Conservation (phyloP, 2,113 vertebrate genomes). For the Seriola aureovittata region DNA sequence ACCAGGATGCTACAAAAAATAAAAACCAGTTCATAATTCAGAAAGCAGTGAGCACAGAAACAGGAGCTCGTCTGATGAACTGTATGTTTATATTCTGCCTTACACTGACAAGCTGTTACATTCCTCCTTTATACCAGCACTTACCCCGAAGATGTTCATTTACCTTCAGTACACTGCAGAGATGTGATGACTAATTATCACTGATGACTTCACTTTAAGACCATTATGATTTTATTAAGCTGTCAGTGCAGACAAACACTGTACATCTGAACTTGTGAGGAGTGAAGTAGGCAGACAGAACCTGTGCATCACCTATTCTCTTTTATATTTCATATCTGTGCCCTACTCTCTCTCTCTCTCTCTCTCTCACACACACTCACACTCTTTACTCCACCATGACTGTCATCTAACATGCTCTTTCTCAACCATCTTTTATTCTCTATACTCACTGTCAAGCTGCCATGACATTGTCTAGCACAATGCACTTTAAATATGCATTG, state of each 20-base stretch:
- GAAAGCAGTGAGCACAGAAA: not conserved
- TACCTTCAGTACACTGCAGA: not conserved
- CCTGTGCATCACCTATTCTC: conserved; percentile 65
- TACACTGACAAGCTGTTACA: not conserved
- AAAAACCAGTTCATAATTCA: not conserved
- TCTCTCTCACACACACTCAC: not conserved
- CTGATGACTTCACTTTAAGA: conserved; percentile 35
- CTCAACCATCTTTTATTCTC: conserved; percentile 54
- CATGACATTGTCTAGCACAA: conserved; percentile 48
- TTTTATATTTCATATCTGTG: conserved; percentile 45
- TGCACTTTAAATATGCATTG: conserved; percentile 65
- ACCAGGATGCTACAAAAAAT: not conserved
- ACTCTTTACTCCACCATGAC: conserved; percentile 26
- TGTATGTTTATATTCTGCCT: not conserved
- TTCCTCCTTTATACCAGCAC: not conserved
- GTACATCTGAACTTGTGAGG: conserved; percentile 31
- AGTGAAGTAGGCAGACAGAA: conserved; percentile 36
- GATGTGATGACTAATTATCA: conserved; percentile 31
- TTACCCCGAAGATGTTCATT: conserved; percentile 13
- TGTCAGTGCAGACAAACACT: conserved; percentile 36
- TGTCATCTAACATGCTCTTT: conserved; percentile 73
- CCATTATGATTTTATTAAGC: conserved; percentile 31
- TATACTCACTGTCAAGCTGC: conserved; percentile 55
- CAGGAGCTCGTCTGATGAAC: not conserved
- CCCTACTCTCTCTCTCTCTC: not conserved